Base-by-base conservation (phyloP, 2,113 vertebrate species). In the Formicarius rufipectus region DNA sequence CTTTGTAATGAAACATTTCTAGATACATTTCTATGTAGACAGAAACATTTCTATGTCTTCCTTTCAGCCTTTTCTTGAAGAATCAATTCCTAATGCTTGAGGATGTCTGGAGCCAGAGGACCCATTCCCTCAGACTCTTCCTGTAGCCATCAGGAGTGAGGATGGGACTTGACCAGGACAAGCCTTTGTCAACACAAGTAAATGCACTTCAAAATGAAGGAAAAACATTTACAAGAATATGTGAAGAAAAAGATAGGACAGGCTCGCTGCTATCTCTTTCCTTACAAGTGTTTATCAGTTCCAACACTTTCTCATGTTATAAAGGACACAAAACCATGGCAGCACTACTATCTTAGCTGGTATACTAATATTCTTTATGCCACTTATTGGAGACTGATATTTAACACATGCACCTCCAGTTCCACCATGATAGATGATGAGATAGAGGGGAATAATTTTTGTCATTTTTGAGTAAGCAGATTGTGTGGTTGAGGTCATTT, bases 11-110 rank as follows among this genome's bases (percentile, higher is more conserved):
- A 77, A 91, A 93, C n/a, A n/a, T n/a, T n/a, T n/a, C n/a, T n/a
- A n/a, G n/a, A n/a, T n/a, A 30, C 2, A 22, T 42, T 19, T 89
- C 20, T 27, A 0, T 17, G 7, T 23, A n/a, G n/a, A n/a, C n/a
- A n/a, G n/a, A n/a, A 93, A 30, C 2, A 22, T 42, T 19, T 89
- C 20, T 27, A 0, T 17, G 7, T 23, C 20, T 49, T 59, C 17
- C 20, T 85, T 75, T 37, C 40, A 60, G 25, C 18, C 37, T 60
- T 2, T 53, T 53, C 59, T 77, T 58, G 66, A 69, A 81, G 35
- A 17, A 20, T 50, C 7, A 55, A 22, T 49, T 82, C 28, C 13
- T 40, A 24, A 21, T 55, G 27, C 27, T 35, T 19, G 28, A 52
- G 6, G 7, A 2, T 24, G 13, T 53, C 35, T 50, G 37, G 30